Base-by-base conservation (phyloP, 2,113 vertebrate genomes). In the Camelus dromedarius region DNA sequence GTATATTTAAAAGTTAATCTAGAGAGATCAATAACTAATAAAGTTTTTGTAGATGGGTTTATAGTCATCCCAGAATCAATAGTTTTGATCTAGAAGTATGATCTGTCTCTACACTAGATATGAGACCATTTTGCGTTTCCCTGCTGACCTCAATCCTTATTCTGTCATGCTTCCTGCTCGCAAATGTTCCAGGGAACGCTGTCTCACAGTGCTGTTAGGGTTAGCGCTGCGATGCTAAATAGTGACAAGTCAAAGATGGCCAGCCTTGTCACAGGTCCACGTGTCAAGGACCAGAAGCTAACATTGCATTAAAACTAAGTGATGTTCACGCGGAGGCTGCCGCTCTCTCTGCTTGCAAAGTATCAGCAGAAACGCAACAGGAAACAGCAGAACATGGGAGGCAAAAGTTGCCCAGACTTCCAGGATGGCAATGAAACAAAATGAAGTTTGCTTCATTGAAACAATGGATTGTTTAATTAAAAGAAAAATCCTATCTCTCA, bases 191-290 rank as follows among this genome's bases (percentile, higher is more conserved):
- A 91, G 42, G 38, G 62, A 86, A 96, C 97, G 81, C 54, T 77
- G 35, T n/a, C 16, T 89, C 69, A 67, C 95, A 62, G 2, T 96
- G 94, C 28, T 92, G 70, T 91, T 92, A 72, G 54, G 83, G 91
- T 96, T 69, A 95, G 92, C 89, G 97, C 76, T 97, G 62, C 79
- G 97, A 97, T 98, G 97, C 97, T 97, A 97, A 98, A 97, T 54
- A 97, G 96, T 5, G 96, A 58, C 90, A 97, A 97, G 97, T 98
- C 72, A 96, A 97, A 98, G 85, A 97, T 93, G 76, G 95, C 87
- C 96, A 95, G 28, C 30, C 94, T 98, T 96, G 96, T 97, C 83
- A 35, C 35, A 35, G 97, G 97, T 98, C 96, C 98, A 80, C 88
- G 60, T 96, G 91, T 96, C 70, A 91, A 96, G 95, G 75, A 95